Percentiles rank a stretch among this genome's conserved stretches.
Evolutionary conservation across 2,113 vertebrate species (phyloP).

Genomic region (Ammodytes dubius): DNA sequence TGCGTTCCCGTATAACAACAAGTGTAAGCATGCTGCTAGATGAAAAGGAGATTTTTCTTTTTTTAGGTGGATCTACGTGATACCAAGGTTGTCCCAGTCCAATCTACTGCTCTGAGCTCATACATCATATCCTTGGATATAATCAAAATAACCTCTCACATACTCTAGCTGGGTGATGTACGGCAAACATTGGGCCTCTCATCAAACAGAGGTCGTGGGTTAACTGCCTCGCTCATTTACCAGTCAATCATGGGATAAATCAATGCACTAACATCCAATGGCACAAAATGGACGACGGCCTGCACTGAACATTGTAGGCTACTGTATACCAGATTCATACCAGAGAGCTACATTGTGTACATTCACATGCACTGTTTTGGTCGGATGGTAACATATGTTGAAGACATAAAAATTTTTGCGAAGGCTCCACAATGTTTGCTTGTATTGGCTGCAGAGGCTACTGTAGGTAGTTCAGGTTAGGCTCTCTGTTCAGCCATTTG

Average conservation of each 20-base stretch:
- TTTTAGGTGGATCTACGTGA: not conserved
- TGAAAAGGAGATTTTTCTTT: slow-evolving; percentile 17
- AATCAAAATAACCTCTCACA: not conserved
- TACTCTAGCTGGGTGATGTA: not conserved
- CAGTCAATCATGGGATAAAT: not conserved
- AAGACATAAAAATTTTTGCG: slow-evolving; percentile 44
- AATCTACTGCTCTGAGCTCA: not conserved
- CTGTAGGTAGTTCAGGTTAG: slow-evolving; percentile 40
- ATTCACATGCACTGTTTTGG: slow-evolving; percentile 16
- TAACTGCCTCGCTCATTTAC: slow-evolving; percentile 17
- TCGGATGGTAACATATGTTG: slow-evolving; percentile 42
- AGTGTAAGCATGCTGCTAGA: slow-evolving; percentile 25
- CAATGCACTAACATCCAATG: not conserved
- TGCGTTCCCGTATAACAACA: slow-evolving; percentile 17
- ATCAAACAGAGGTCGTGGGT: slow-evolving; percentile 5
- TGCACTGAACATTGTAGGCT: not conserved
- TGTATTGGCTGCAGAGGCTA: slow-evolving; percentile 43
- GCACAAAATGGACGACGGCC: not conserved
- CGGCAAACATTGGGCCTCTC: not conserved
- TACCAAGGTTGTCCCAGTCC: not conserved
- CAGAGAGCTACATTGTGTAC: not conserved
- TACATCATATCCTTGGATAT: not conserved
- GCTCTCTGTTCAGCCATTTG: slow-evolving; percentile 27
- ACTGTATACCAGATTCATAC: slow-evolving; percentile 1
- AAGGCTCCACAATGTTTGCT: slow-evolving; percentile 37